Evolutionary conservation across 2,797 vertebrate genomes (phyloP).

Genomic region (Psittacula derbiana): DNA sequence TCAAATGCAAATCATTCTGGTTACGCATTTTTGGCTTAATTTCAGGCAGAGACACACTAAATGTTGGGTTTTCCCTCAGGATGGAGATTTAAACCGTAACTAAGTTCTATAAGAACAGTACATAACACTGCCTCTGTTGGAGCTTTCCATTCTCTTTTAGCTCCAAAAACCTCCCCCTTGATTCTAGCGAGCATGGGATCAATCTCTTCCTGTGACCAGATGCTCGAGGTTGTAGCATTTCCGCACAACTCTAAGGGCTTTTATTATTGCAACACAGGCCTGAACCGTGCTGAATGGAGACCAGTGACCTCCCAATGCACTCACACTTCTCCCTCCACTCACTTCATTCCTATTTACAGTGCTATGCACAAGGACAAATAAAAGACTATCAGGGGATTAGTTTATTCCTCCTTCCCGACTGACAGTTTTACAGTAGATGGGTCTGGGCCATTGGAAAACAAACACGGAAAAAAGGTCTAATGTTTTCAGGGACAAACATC

Average conservation of each 20-base stretch:
- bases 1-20: background rate
- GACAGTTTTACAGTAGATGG: background rate
- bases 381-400: background rate
- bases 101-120: background rate
- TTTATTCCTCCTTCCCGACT: background rate
- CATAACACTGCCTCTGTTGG: background rate
- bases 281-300: background rate
- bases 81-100: background rate
- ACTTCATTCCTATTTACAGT: background rate
- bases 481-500: background rate
- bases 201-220: background rate
- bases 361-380: background rate
- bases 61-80: background rate
- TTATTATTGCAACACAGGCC: background rate
- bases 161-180: background rate
- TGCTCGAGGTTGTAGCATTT: background rate
- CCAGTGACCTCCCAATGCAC: background rate
- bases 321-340: background rate
- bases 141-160: background rate
- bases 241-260: background rate
- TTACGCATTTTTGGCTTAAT: background rate
- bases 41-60: background rate
- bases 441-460: background rate
- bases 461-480: background rate
- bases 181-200: background rate